These are phyloP conservation scores for Euzetes globulus DNA, from an alignment of 2,888 invertebrate species.

Conservation along the genomic window DNA sequence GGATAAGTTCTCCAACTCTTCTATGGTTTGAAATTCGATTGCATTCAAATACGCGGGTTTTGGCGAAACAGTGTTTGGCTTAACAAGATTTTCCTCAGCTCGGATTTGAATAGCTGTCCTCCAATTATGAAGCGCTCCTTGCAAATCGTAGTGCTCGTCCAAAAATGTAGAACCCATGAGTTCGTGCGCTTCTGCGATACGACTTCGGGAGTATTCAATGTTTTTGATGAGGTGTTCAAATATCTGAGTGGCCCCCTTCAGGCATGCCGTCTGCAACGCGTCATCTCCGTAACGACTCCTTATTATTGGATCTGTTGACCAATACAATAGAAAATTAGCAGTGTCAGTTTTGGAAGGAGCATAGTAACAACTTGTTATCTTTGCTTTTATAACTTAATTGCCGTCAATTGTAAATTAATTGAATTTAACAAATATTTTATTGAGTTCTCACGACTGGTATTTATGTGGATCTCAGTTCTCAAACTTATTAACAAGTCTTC, in stretches of 20 bases:
- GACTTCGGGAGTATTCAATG: slow-evolving; percentile 58
- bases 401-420: too few species aligned
- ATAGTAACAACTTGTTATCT: too few species aligned
- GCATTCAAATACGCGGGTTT: slow-evolving; percentile 60
- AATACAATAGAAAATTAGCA: too few species aligned
- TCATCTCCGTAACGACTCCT: slow-evolving; percentile 76
- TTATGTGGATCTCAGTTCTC: too few species aligned
- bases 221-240: slow-evolving; percentile 59
- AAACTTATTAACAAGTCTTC: too few species aligned
- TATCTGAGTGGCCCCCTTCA: slow-evolving; percentile 57
- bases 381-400: too few species aligned
- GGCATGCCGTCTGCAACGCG: slow-evolving; percentile 75
- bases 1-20: slow-evolving; percentile 63
- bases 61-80: slow-evolving; percentile 52
- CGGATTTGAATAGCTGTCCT: slow-evolving; percentile 65
- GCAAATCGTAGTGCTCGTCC: slow-evolving; percentile 72
- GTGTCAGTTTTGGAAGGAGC: too few species aligned
- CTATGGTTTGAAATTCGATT: slow-evolving; percentile 63
- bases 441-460: too few species aligned
- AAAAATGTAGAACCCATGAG: slow-evolving; percentile 78
- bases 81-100: slow-evolving; percentile 43
- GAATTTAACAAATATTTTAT: too few species aligned
- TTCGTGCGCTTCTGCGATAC: slow-evolving; percentile 76
- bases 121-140: slow-evolving; percentile 67
- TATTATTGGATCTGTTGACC: slow-evolving; percentile 53